phyloP scores from a whole-genome alignment of 1,140 invertebrate genomes.

The Aporrectodea caliginosa region DNA sequence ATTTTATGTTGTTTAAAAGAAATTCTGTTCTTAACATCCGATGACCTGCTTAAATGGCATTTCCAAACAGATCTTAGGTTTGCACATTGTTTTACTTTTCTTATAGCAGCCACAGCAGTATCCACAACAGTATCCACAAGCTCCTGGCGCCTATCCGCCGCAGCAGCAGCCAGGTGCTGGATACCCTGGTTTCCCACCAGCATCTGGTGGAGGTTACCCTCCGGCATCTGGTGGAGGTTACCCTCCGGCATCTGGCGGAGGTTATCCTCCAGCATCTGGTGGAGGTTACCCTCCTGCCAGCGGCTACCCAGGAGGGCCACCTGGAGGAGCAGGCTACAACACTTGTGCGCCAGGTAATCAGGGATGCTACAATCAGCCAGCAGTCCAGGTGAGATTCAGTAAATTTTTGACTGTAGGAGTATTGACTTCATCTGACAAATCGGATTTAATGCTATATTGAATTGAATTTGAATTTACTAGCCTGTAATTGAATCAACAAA shows the following conservation, averaged over 20 bases:
- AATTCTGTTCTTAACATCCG: no score
- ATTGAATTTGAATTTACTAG: no score
- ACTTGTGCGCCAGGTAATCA: background rate
- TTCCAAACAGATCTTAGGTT: no score
- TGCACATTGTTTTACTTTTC: background rate
- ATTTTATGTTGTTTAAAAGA: background rate
- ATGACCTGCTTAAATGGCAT: no score
- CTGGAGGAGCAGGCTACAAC: background rate
- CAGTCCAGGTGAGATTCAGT: background rate
- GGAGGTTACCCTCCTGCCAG: background rate
- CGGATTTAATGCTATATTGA: no score
- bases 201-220: background rate
- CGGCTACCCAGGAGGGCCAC: background rate
- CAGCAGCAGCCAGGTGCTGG: background rate
- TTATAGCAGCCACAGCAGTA: background rate
- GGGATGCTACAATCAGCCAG: background rate
- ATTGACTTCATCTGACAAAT: no score
- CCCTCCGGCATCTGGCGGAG: background rate
- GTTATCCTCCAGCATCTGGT: conserved; percentile 5
- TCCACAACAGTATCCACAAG: background rate
- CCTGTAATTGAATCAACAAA: no score
- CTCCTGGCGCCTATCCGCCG: conserved; percentile 12
- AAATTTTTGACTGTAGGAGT: no score
- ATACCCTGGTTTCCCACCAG: background rate
- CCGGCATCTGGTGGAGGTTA: conserved; percentile 10